Evolutionary conservation across 2,797 vertebrate species (phyloP), one percentile per base, ranked within the genome.

Genomic region (Eidolon dupreanum): DNA sequence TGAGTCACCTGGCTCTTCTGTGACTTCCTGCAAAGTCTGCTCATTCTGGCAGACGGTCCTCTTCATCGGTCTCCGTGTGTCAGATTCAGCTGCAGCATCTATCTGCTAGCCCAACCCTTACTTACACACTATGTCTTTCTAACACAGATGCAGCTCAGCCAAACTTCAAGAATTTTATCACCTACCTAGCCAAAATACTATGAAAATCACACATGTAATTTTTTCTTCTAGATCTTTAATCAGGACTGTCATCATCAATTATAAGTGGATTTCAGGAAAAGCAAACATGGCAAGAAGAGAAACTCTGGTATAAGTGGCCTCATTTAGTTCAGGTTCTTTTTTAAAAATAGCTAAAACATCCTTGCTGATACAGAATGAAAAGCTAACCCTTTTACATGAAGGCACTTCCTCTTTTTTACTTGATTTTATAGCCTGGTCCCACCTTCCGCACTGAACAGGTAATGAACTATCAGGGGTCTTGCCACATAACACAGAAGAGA

Each of bases 211-310:
- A 85, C 11, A 38, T 3, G 22, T 33, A 49, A 65, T 33, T 6
- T 61, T 20, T 73, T 59, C 17, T 73, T 8, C 49, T 79, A 36
- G 33, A 15, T 88, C 90, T 82, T 63, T 51, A 28, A 59, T 70
- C 57, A 73, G 41, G 49, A 70, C 20, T 81, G n/a, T 28, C 65
- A 61, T 61, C 46, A 28, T 15, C 75, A 81, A 88, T 59, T 63
- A 43, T 24, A 57, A 65, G 28, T 12, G 13, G 41, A 78, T 61
- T 68, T 94, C 26, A 65, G 84, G 57, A 61, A 95, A 70, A 61
- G 28, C 59, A 74, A 83, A 68, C 28, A 55, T 0, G 78, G 43
- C 10, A 87, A 59, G 46, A 63, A n/a, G 53, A 5, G 24, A 77
- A 83, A 75, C 7, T 66, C 66, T 63, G 19, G 22, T 66, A 46